These are phyloP conservation scores for Chondrosia reniformis DNA, from an alignment of 37 sponge, comb jelly and placozoan species.

Conservation along the genomic window DNA sequence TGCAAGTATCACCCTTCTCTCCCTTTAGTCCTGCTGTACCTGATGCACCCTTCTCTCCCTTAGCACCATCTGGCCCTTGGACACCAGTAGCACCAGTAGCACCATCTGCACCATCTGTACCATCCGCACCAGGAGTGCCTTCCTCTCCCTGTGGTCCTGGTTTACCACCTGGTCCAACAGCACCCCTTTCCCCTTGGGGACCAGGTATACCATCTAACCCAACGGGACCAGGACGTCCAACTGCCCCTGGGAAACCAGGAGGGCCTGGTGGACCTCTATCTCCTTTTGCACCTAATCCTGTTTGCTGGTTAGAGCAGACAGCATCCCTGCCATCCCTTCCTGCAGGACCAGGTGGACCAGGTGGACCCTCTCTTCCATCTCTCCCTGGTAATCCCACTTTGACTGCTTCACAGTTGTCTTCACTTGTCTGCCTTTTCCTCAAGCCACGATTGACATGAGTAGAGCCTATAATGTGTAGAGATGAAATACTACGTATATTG, in stretches of 20 bases:
- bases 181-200: background rate
- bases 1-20: background rate
- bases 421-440: too few relatives aligned
- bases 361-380: background rate
- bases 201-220: too few relatives aligned
- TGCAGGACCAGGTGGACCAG: too few relatives aligned
- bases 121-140: background rate
- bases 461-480: too few relatives aligned
- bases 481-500: too few relatives aligned
- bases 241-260: too few relatives aligned
- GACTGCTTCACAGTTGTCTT: background rate
- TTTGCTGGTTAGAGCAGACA: too few relatives aligned
- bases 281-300: too few relatives aligned
- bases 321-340: too few relatives aligned
- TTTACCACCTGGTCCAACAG: constrained; percentile 9
- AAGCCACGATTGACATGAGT: too few relatives aligned
- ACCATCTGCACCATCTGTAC: background rate
- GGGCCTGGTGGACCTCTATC: too few relatives aligned
- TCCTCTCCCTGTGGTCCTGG: background rate
- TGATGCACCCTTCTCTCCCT: background rate
- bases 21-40: background rate
- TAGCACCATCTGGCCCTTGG: background rate
- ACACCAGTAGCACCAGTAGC: background rate
- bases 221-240: too few relatives aligned
- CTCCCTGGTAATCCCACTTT: background rate